Evolutionary conservation across 2,888 invertebrate genomes (phyloP), one percentile per base, ranked within the genome.

Genomic region (Drosophila quasianomalipes): DNA sequence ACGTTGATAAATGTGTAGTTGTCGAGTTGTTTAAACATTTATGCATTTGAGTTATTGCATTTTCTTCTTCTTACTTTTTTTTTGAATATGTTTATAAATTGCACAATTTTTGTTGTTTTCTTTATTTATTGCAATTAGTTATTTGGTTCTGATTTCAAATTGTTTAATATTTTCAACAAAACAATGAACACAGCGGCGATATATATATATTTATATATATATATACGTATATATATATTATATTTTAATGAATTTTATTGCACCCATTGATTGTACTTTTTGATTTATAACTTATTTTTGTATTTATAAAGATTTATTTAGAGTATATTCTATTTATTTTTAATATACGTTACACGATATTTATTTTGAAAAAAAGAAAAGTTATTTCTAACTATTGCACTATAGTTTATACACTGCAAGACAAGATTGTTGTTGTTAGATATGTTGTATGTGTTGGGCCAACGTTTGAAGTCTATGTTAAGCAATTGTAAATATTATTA

Each of bases 141-240:
- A 67, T 58, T 53, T 37, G 64, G 66, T 47, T 71, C 72, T 78
- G 68, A 49, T 66, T 61, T 37, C 51, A 60, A 70, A 58, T 47
- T 74, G 69, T 58, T 73, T 71, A 65, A 57, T 67, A 71, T 67
- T 67, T 44, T 49, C 62, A 53, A 55, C 61, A 66, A 73, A 74
- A 76, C 79, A 70, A 70, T 79, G 82, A 83, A 83, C 80, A 83
- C 82, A 59, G 58, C 65, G 71, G 65, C 63, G 71, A 53, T 75
- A 59, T 74, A 57, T 74, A 57, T 37, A 49, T 51, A 22, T 39
- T 30, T 44, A 60, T 55, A 53, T 53, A 63, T 67, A 30, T 59
- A 57, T 44, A 54, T 55, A 28, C 51, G 51, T 54, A 60, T 55
- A 51, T 57, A 62, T 71, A 59, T 62, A 67, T 51, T 31, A 31